A percentile compares a stretch with the other conserved stretches of the same genome.
These are phyloP conservation scores for Syngnathus scovelli DNA, from an alignment of 2,113 vertebrate genomes.

Conservation along the genomic window DNA sequence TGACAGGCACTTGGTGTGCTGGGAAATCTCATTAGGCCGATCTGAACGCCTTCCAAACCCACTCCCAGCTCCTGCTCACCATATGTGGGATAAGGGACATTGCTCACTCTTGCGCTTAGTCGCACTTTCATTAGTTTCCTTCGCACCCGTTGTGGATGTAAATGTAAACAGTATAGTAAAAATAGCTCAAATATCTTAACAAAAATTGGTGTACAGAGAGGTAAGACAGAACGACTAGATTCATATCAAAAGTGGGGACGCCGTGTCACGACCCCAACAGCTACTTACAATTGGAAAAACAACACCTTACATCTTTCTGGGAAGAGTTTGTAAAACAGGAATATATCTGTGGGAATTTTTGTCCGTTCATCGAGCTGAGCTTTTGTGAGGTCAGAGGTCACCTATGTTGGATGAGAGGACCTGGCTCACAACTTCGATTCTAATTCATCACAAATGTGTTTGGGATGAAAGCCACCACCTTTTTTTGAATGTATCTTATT, in stretches of 20 bases:
- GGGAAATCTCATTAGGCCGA: slow-evolving; percentile 72
- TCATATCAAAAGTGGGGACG: not conserved
- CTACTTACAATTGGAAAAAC: not conserved
- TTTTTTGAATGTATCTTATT: not conserved
- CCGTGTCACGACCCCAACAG: not conserved
- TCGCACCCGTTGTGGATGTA: slow-evolving; percentile 13
- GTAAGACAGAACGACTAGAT: not conserved
- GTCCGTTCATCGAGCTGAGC: not conserved
- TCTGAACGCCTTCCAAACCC: slow-evolving; percentile 68
- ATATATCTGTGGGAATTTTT: not conserved
- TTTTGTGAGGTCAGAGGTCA: not conserved
- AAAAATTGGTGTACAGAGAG: not conserved
- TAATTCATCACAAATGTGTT: not conserved
- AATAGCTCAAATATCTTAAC: slow-evolving; percentile 12
- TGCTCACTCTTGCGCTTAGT: slow-evolving; percentile 51
- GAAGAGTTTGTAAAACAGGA: not conserved
- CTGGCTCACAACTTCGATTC: not conserved
- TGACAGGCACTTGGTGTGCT: slow-evolving; percentile 70
- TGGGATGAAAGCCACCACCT: not conserved
- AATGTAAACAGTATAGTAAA: not conserved
- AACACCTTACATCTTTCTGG: not conserved
- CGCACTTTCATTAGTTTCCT: slow-evolving; percentile 38
- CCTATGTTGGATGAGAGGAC: not conserved
- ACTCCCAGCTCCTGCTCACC: slow-evolving; percentile 67
- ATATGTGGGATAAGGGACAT: slow-evolving; percentile 70